Conservation (phyloP, 2,888 invertebrate genomes). For the Synergus laeviventris region DNA sequence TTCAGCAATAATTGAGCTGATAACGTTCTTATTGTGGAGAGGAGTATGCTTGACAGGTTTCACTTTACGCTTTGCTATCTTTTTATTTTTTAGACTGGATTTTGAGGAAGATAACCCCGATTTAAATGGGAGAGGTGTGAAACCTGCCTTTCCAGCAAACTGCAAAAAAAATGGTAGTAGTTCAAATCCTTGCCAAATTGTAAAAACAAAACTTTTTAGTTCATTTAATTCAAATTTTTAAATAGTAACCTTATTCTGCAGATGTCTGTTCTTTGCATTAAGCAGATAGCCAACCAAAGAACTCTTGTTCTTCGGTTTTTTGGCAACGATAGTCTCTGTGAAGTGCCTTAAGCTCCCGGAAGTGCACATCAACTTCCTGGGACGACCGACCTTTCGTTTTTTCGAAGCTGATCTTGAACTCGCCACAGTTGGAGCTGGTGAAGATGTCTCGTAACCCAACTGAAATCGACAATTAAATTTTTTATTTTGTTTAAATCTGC, state of each 20-base stretch:
- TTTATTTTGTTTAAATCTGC: too few relatives aligned
- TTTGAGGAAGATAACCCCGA: conserved; percentile 60
- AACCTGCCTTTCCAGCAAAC: conserved; percentile 64
- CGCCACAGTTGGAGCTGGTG: conserved; percentile 62
- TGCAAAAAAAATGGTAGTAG: conserved; percentile 46
- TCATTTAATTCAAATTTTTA: not conserved
- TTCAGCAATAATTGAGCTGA: conserved; percentile 72
- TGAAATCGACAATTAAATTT: too few relatives aligned
- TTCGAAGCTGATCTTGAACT: conserved; percentile 78
- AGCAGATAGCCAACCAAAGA: conserved; percentile 82
- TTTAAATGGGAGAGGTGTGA: conserved; percentile 67
- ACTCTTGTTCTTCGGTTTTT: conserved; percentile 85
- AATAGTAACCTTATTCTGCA: conserved; percentile 71
- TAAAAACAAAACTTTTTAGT: not conserved
- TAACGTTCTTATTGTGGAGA: conserved; percentile 70
- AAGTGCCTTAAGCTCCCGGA: conserved; percentile 79
- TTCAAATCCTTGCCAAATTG: not conserved
- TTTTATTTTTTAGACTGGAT: conserved; percentile 61
- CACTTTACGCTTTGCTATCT: conserved; percentile 63
- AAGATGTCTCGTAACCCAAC: conserved; percentile 66
- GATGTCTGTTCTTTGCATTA: conserved; percentile 81
- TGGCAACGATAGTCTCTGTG: conserved; percentile 89
- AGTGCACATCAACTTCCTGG: conserved; percentile 83
- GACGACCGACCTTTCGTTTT: conserved; percentile 89
- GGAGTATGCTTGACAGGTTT: conserved; percentile 70